Evolutionary conservation across 2,888 invertebrate genomes (phyloP).

Genomic region (Conus canariensis): DNA sequence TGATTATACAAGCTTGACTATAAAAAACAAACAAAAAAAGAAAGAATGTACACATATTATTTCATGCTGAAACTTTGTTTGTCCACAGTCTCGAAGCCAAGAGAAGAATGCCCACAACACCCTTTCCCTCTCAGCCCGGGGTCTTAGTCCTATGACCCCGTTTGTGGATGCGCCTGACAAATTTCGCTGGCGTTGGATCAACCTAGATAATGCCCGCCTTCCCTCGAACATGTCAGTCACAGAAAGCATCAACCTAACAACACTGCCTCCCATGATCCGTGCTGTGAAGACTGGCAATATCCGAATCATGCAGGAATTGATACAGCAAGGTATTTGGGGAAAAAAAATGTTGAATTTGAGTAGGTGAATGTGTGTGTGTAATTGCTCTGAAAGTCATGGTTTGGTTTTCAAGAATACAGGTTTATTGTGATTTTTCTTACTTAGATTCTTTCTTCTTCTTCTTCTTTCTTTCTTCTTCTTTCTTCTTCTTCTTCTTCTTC

Average conservation of each 20-base stretch:
- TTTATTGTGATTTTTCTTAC: background rate
- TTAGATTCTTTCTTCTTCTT: background rate
- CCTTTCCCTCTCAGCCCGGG: conserved; percentile 72
- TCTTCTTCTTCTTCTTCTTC: background rate
- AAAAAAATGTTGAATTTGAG: no score
- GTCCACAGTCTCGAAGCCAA: conserved; percentile 57
- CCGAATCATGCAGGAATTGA: conserved; percentile 66
- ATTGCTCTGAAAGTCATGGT: no score
- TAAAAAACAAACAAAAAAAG: no score
- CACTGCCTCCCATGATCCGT: conserved; percentile 70
- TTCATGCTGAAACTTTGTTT: no score
- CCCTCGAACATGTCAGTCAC: conserved; percentile 60
- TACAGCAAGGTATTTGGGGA: conserved; percentile 65
- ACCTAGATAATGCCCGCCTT: conserved; percentile 70
- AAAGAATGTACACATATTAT: no score
- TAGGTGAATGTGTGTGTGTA: background rate
- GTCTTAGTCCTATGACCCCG: conserved; percentile 78
- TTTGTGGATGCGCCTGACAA: conserved; percentile 77
- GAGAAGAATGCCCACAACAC: conserved; percentile 67
- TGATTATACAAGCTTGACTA: no score
- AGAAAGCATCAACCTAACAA: conserved; percentile 65
- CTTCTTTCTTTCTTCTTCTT: background rate
- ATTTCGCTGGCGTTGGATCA: conserved; percentile 76
- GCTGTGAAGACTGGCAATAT: conserved; percentile 73
- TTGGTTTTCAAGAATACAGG: background rate